A percentile compares a stretch with the other conserved stretches of the same genome.
phyloP scores from a whole-genome alignment of 2,113 vertebrate genomes.

The Pelmatolapia mariae region DNA sequence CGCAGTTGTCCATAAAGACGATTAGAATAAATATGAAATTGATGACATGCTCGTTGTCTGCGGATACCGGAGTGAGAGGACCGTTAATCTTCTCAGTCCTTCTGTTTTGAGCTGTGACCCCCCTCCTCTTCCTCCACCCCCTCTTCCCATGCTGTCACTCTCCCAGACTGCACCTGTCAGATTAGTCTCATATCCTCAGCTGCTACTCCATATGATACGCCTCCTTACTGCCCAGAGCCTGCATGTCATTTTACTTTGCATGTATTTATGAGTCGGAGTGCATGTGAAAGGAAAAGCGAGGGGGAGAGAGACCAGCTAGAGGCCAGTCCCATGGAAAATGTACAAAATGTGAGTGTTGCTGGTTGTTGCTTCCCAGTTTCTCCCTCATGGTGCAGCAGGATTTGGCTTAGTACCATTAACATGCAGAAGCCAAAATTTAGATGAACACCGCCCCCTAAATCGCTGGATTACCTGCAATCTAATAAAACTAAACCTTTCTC shows the following conservation, averaged over 20 bases:
- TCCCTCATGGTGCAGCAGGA: background rate
- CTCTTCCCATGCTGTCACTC: conserved; percentile 60
- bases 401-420: background rate
- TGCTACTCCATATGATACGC: conserved; percentile 57
- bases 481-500: background rate
- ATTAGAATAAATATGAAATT: background rate
- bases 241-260: conserved; percentile 37
- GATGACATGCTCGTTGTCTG: background rate
- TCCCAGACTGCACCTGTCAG: conserved; percentile 66
- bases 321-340: background rate
- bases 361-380: background rate
- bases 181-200: conserved; percentile 64
- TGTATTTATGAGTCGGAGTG: conserved; percentile 22
- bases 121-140: conserved; percentile 5
- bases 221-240: conserved; percentile 18
- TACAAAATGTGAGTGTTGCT: background rate
- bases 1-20: background rate
- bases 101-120: conserved; percentile 21
- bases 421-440: background rate
- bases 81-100: conserved; percentile 36
- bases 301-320: background rate
- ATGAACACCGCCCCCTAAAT: background rate
- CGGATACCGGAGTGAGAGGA: background rate
- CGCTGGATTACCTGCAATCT: background rate
- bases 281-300: background rate